These are phyloP conservation scores for Labroides dimidiatus DNA, from an alignment of 2,797 vertebrate species.

Conservation along the genomic window DNA sequence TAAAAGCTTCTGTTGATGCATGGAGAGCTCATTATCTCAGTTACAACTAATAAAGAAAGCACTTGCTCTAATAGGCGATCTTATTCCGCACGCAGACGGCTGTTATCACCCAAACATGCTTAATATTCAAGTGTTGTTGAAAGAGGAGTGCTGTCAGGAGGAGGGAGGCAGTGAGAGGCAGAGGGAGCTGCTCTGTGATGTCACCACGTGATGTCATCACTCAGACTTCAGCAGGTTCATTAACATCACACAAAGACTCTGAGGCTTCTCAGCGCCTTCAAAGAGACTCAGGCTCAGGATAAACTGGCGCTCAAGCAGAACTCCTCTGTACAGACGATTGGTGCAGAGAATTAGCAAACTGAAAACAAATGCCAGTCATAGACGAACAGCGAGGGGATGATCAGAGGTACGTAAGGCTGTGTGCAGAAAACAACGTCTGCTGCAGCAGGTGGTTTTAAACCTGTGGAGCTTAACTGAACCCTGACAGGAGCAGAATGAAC, in stretches of 20 bases:
- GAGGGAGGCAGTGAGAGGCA: background rate
- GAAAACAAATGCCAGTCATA: conserved; percentile 41
- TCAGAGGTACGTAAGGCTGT: conserved; percentile 32
- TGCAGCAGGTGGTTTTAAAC: background rate
- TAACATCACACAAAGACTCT: conserved; percentile 67
- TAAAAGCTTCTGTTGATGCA: conserved; percentile 24
- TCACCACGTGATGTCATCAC: conserved; percentile 24
- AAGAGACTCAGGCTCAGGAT: conserved; percentile 63
- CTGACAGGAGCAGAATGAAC: too few relatives aligned
- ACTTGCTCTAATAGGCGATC: conserved; percentile 21
- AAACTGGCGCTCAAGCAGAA: conserved; percentile 69
- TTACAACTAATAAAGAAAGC: conserved; percentile 25
- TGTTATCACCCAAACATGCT: conserved; percentile 6
- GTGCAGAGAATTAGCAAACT: conserved; percentile 59
- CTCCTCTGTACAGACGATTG: conserved; percentile 70
- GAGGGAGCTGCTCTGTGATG: background rate
- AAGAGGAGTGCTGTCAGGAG: conserved; percentile 5
- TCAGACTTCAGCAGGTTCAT: conserved; percentile 57
- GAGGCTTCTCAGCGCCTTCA: conserved; percentile 17
- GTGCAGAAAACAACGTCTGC: conserved; percentile 34
- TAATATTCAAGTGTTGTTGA: conserved; percentile 23
- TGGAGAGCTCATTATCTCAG: conserved; percentile 36
- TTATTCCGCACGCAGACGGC: conserved; percentile 8
- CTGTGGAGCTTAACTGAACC: background rate
- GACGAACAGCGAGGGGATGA: conserved; percentile 51